Evolutionary conservation across 2,797 vertebrate species (phyloP).

Genomic region (Muraenolepis orangiensis): DNA sequence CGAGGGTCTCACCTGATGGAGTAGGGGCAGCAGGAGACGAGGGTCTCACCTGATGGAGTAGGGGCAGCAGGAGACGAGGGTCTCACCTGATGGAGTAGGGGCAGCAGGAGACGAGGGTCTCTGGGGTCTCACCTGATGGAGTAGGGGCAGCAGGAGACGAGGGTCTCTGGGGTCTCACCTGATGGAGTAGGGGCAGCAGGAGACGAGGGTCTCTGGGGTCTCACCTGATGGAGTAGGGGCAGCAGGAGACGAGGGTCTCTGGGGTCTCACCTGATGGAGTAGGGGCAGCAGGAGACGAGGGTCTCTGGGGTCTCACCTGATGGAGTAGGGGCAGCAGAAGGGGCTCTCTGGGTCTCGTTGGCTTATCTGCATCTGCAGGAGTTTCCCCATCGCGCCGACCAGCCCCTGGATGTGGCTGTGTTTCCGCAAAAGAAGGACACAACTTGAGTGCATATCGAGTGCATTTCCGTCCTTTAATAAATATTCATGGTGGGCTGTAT

Average conservation of each 20-base stretch:
- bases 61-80: slow-evolving; percentile 66
- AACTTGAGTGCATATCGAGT: neutral
- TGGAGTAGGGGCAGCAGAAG: slow-evolving; percentile 70
- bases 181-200: slow-evolving; percentile 70
- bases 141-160: slow-evolving; percentile 68
- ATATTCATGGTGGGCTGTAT: neutral
- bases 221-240: slow-evolving; percentile 71
- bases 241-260: slow-evolving; percentile 55
- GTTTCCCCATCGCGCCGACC: slow-evolving; percentile 80
- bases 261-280: too few relatives aligned
- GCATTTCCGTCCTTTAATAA: neutral
- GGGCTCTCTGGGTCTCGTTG: slow-evolving; percentile 55
- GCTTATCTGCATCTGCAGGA: slow-evolving; percentile 84
- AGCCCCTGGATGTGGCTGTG: slow-evolving; percentile 87
- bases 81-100: too few relatives aligned
- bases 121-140: too few relatives aligned
- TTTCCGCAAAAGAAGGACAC: neutral
- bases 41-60: too few relatives aligned
- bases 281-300: slow-evolving; percentile 64
- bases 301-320: slow-evolving; percentile 66
- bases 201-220: slow-evolving; percentile 41
- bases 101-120: slow-evolving; percentile 57
- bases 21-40: slow-evolving; percentile 70
- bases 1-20: too few relatives aligned
- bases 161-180: slow-evolving; percentile 33